These are phyloP conservation scores for Fragum whitleyi DNA, from an alignment of 2,888 invertebrate species.

Conservation along the genomic window DNA sequence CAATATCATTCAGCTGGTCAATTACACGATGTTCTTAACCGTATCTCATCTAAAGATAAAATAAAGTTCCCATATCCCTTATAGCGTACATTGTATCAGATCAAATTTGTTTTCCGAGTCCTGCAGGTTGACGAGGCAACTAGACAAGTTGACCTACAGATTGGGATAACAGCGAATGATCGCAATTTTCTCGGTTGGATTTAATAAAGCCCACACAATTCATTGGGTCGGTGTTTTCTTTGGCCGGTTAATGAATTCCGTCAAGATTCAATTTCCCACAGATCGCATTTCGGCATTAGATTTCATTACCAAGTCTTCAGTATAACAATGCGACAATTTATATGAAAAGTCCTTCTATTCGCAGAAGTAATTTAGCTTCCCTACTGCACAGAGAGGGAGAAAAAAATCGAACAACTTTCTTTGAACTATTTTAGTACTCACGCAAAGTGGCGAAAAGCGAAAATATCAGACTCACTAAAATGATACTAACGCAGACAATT, in stretches of 20 bases:
- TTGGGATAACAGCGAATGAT: neutral
- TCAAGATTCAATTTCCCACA: neutral
- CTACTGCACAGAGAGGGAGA: too few relatives aligned
- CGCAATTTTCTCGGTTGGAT: neutral
- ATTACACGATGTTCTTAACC: too few relatives aligned
- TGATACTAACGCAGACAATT: too few relatives aligned
- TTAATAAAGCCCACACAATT: neutral
- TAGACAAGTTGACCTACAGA: neutral
- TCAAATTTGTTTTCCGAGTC: too few relatives aligned
- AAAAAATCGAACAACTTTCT: too few relatives aligned
- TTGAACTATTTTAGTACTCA: too few relatives aligned
- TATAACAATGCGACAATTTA: constrained; percentile 1
- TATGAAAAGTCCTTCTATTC: neutral
- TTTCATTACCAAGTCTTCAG: neutral
- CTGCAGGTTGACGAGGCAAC: neutral
- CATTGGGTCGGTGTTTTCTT: constrained; percentile 1
- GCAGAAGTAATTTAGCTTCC: neutral
- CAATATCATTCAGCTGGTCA: too few relatives aligned
- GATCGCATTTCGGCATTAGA: neutral
- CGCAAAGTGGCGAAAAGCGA: too few relatives aligned
- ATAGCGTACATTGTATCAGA: too few relatives aligned
- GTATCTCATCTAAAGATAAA: too few relatives aligned
- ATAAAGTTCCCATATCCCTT: too few relatives aligned
- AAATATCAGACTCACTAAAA: too few relatives aligned
- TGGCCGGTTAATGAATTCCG: constrained; percentile 1